Conservation (phyloP, 2,113 vertebrate species). For the Jaculus jaculus region DNA sequence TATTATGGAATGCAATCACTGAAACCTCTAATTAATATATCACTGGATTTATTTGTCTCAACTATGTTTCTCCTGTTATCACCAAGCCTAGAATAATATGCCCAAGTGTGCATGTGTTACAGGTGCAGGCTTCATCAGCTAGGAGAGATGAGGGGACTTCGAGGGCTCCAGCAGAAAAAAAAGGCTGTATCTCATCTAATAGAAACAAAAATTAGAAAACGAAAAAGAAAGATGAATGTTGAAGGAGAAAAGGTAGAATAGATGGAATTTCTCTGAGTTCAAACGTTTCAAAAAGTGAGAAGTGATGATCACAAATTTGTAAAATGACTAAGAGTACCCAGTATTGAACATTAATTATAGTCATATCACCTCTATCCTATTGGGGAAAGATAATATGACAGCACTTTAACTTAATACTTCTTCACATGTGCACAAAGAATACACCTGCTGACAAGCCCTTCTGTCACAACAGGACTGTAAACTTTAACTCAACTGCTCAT, state of each 20-base stretch:
- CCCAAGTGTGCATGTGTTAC: neutral
- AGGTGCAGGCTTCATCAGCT: neutral
- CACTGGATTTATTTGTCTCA: too few species aligned
- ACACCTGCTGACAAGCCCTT: neutral
- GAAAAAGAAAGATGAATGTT: neutral
- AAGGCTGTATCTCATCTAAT: neutral
- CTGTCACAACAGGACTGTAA: neutral
- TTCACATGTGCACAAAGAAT: neutral
- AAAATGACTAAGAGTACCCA: neutral
- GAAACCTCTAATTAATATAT: too few species aligned
- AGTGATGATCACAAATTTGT: neutral
- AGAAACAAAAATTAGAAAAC: neutral
- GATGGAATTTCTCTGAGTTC: neutral
- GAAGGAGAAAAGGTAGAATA: neutral
- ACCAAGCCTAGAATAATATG: neutral
- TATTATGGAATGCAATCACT: too few species aligned
- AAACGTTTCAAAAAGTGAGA: neutral
- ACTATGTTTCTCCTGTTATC: neutral
- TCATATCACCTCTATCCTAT: neutral
- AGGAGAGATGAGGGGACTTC: neutral
- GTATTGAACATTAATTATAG: constrained; percentile 38
- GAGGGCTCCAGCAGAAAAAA: neutral
- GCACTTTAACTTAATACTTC: neutral
- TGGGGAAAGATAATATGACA: neutral
- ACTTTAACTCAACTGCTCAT: neutral